Percentiles rank a stretch among this genome's conserved stretches.
These are phyloP conservation scores for Nothocercus julius DNA, from an alignment of 2,113 vertebrate genomes.

Conservation along the genomic window DNA sequence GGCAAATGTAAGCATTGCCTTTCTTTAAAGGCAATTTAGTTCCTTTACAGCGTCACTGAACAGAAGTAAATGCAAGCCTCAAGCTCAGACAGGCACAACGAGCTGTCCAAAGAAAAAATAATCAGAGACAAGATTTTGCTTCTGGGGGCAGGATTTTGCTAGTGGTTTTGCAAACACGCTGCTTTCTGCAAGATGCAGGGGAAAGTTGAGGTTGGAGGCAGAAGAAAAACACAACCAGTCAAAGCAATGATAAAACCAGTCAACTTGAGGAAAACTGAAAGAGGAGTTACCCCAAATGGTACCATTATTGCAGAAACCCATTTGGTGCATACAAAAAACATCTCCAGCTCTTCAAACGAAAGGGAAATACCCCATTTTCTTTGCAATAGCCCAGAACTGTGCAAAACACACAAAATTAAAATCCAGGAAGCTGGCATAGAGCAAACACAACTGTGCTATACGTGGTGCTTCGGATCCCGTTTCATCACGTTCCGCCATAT, in stretches of 20 bases:
- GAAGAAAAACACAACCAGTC: not conserved
- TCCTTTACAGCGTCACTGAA: constrained; percentile 33
- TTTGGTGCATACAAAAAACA: not conserved
- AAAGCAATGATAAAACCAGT: not conserved
- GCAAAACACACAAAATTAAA: not conserved
- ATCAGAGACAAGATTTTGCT: not conserved
- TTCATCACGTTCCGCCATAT: constrained; percentile 23
- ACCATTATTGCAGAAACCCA: not conserved
- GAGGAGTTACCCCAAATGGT: not conserved
- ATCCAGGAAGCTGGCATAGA: not conserved
- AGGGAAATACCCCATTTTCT: not conserved
- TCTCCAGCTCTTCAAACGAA: not conserved
- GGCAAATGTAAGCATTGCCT: not conserved
- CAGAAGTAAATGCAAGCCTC: constrained; percentile 20
- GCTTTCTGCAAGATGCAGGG: not conserved
- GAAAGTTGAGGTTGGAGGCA: not conserved
- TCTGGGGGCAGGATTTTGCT: not conserved
- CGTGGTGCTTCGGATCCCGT: not conserved
- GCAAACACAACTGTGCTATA: not conserved
- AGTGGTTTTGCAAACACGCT: not conserved
- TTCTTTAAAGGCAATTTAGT: constrained; percentile 55
- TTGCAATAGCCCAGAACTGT: not conserved
- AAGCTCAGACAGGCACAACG: constrained; percentile 3
- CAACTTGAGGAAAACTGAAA: not conserved
- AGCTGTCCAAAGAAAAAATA: not conserved